A percentile compares a stretch with the other conserved stretches of the same genome.
phyloP scores from a whole-genome alignment of 2,888 invertebrate species.

The Diaperis boleti region DNA sequence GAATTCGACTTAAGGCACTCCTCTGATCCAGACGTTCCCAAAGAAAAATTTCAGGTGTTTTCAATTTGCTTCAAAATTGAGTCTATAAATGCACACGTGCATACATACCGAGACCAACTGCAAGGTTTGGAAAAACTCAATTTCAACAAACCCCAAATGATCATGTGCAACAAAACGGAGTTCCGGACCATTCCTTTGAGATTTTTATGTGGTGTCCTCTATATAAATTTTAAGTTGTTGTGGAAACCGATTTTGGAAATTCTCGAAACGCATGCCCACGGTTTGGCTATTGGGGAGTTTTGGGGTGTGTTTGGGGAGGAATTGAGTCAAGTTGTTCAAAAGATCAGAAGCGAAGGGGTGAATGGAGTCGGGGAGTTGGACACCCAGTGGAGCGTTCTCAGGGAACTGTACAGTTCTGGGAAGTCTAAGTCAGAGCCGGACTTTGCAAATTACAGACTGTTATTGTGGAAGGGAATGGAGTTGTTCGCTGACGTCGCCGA shows the following conservation, averaged over 20 bases:
- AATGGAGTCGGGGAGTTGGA: conserved; percentile 36
- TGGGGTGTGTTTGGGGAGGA: conserved; percentile 79
- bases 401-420: conserved; percentile 56
- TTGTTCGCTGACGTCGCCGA: conserved; percentile 82
- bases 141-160: conserved; percentile 70
- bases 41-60: conserved; percentile 73
- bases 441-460: conserved; percentile 79
- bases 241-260: conserved; percentile 88
- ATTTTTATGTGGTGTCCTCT: conserved; percentile 85
- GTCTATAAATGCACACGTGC: conserved; percentile 77
- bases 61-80: conserved; percentile 79
- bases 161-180: conserved; percentile 69
- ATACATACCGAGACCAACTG: conserved; percentile 84
- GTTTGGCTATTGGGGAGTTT: conserved; percentile 73
- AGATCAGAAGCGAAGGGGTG: conserved; percentile 40
- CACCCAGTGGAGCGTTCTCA: conserved; percentile 53
- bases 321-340: conserved; percentile 68
- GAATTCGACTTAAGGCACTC: conserved; percentile 65
- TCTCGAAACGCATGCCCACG: conserved; percentile 79
- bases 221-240: conserved; percentile 87
- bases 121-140: conserved; percentile 80
- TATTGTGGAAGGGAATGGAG: conserved; percentile 85
- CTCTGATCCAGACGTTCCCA: conserved; percentile 57
- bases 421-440: conserved; percentile 73
- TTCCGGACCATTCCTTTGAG: conserved; percentile 77